Base-by-base conservation (phyloP, 1,140 invertebrate species). In the Drosophila dunni region DNA sequence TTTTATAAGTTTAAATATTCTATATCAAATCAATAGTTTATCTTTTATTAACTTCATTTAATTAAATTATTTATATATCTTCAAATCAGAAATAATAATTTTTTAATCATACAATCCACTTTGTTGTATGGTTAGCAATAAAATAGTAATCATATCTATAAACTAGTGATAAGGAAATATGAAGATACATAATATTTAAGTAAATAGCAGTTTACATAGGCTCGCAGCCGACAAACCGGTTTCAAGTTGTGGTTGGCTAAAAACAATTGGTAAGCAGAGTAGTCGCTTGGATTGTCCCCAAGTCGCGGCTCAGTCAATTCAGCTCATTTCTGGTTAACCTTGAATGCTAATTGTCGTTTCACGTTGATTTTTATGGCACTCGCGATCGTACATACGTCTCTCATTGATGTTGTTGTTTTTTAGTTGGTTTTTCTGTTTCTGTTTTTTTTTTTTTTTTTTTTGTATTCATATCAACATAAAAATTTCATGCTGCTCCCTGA, bases 271-370 rank as follows among this genome's bases (percentile, higher is more conserved):
- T 71, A 50, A n/a, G 65, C 66, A 40, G 29, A 40, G 48, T 8
- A 40, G 48, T 8, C 29, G 48, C 50, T 57, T 69, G 51, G 60
- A 66, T 63, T 70, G 70, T 74, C 63, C 75, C 78, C 79, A 81
- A 64, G 69, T 81, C 48, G 73, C 51, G 46, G 40, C 38, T 68
- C 60, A 58, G 67, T 67, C 68, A 63, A 46, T 76, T 82, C 40
- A 64, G 51, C 81, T 84, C 42, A 63, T 89, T 88, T 84, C 84
- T 89, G 84, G 84, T 88, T 88, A 89, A 89, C 84, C 84, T 88
- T 88, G 84, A 88, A 89, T 89, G 65, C 80, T 88, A 89, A 88
- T 88, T 88, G 84, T 80, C 80, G 84, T 84, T 88, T 88, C 80
- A 88, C 78, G 80, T 88, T 76, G 83, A 82, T 88, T 85, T 85